Percentiles rank a stretch among this genome's conserved stretches.
These are phyloP conservation scores for Heliornis fulica DNA, from an alignment of 2,113 vertebrate genomes.

Conservation along the genomic window DNA sequence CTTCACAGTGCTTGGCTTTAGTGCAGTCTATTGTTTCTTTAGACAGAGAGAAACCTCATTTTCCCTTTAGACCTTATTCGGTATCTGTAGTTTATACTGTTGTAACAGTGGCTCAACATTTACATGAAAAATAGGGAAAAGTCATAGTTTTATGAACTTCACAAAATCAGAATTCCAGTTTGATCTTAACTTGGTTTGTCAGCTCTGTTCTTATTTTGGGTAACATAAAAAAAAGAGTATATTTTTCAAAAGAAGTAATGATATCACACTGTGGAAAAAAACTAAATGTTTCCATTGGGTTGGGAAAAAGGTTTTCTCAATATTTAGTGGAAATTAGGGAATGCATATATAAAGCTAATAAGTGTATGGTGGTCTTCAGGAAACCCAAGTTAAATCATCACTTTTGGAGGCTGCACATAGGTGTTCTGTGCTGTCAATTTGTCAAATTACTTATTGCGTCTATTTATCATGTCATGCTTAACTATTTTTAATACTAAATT, in stretches of 20 bases:
- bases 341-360: not conserved
- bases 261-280: not conserved
- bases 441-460: not conserved
- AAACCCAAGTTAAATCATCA: not conserved
- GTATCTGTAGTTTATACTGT: not conserved
- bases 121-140: not conserved
- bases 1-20: not conserved
- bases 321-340: not conserved
- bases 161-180: not conserved
- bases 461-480: not conserved
- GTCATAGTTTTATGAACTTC: not conserved
- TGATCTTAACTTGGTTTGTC: not conserved
- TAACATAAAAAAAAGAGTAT: not conserved
- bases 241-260: not conserved
- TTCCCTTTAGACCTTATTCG: not conserved
- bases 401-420: not conserved
- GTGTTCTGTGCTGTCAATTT: not conserved
- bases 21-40: not conserved
- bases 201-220: not conserved
- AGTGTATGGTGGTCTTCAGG: not conserved
- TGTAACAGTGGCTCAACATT: not conserved
- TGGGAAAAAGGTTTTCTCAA: not conserved
- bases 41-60: not conserved
- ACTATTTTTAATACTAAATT: not conserved
- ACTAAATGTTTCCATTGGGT: not conserved